These are phyloP conservation scores for Lordiphosa stackelbergi DNA, from an alignment of 1,140 invertebrate species.

Conservation along the genomic window DNA sequence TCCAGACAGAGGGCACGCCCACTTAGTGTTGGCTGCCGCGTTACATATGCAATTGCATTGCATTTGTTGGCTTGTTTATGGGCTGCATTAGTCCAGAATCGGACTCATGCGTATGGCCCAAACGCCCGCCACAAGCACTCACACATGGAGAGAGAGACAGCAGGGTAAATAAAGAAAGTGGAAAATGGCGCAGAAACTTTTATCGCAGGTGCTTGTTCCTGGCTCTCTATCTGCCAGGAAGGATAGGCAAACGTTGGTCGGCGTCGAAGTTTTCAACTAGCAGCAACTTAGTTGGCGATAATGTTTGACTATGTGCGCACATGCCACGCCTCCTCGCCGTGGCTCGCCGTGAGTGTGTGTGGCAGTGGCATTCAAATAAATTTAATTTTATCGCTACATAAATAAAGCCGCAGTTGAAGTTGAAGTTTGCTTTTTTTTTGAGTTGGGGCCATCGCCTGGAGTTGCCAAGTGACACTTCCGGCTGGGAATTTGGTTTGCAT, in stretches of 20 bases:
- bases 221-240: constrained; percentile 14
- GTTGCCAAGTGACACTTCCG: constrained; percentile 63
- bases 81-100: constrained; percentile 36
- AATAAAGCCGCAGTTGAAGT: constrained; percentile 37
- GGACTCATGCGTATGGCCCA: constrained; percentile 35
- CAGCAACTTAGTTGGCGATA: constrained; percentile 65
- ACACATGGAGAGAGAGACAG: constrained; percentile 1
- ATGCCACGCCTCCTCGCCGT: constrained; percentile 42
- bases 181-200: constrained; percentile 72
- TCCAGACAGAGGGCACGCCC: constrained; percentile 9
- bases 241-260: constrained; percentile 47
- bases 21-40: constrained; percentile 13
- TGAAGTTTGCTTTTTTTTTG: neutral
- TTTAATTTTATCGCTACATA: constrained; percentile 75
- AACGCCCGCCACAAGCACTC: constrained; percentile 24
- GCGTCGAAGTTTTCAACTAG: constrained; percentile 47
- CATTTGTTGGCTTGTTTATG: constrained; percentile 63
- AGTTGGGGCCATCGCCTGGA: constrained; percentile 3
- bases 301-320: constrained; percentile 69
- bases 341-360: constrained; percentile 7
- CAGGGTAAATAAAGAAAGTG: constrained; percentile 43
- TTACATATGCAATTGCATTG: constrained; percentile 43
- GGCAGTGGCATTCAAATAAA: constrained; percentile 64
- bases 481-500: constrained; percentile 32
- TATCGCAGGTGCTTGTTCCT: constrained; percentile 64